Evolutionary conservation across 1,140 invertebrate species (phyloP), one percentile per base, ranked within the genome.

Genomic region (Schmidtea mediterranea): DNA sequence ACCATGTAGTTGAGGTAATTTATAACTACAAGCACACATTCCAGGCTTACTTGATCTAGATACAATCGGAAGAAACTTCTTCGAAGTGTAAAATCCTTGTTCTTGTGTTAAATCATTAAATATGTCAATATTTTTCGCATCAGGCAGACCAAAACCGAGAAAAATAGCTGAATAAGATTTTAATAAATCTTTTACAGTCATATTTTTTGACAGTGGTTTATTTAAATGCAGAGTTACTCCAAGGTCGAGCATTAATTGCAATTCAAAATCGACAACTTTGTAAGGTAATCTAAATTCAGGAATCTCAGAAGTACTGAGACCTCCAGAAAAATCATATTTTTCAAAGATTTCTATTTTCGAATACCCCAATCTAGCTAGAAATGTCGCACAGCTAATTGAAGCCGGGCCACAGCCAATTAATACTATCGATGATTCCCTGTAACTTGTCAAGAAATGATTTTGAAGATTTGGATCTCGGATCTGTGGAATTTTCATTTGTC

Each of bases 381-480:
- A 97, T 6, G 86, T 87, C 2, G 84, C 87, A 63, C 89, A 95
- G 2, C 84, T 90, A 26, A 95, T 72, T n/a, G 81, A 86, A 2
- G 89, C 83, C 1, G 89, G 89, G 1, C 89, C 89, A 58, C 82
- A 87, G 8, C 89, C 89, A 18, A 95, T 58, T 5, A 97, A 61
- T 0, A 80, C 86, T 37, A 97, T 80, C 65, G 79, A 83, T 16
- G 74, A 72, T 18, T 72, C 60, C 38, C 76, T 74, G 22, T 66
- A 70, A 8, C 71, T 72, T 1, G 72, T 58, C 3, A 61, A 43
- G 12, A 60, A 66, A 6, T 56, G 5, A n/a, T n/a, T n/a, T n/a
- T n/a, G n/a, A n/a, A n/a, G n/a, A n/a, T n/a, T n/a, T n/a, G n/a
- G n/a, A n/a, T n/a, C n/a, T n/a, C n/a, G n/a, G n/a, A n/a, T 8